Evolutionary conservation across 2,888 invertebrate genomes (phyloP).

Genomic region (Limenitis arthemis): DNA sequence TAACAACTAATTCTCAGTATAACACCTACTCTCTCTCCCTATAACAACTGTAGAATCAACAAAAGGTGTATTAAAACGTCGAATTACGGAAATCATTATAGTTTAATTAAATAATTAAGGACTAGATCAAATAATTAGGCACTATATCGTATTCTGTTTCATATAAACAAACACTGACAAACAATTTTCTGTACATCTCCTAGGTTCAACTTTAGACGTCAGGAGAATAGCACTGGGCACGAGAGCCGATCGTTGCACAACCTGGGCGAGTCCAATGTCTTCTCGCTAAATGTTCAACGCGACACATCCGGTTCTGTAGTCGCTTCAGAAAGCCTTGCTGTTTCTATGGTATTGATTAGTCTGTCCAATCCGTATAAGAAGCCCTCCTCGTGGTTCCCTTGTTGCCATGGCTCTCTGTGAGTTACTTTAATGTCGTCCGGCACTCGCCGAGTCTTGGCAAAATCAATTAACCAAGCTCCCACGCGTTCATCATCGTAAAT

Average conservation of each 20-base stretch:
- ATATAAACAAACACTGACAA: slow-evolving; percentile 51
- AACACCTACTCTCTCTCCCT: too few relatives aligned
- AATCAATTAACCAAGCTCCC: slow-evolving; percentile 97
- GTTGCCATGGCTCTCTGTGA: slow-evolving; percentile 87
- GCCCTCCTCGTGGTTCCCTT: slow-evolving; percentile 98
- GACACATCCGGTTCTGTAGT: slow-evolving; percentile 58
- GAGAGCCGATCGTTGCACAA: slow-evolving; percentile 43
- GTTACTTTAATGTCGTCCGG: slow-evolving; percentile 78
- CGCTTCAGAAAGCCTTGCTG: slow-evolving; percentile 41
- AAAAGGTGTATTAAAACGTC: slow-evolving; percentile 14
- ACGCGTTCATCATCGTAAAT: slow-evolving; percentile 91
- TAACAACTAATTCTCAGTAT: too few relatives aligned
- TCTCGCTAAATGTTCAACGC: slow-evolving; percentile 53
- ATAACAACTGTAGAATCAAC: too few relatives aligned
- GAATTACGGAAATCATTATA: slow-evolving; percentile 24
- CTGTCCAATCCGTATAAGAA: slow-evolving; percentile 94
- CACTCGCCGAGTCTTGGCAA: slow-evolving; percentile 90
- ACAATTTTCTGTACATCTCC: slow-evolving; percentile 53
- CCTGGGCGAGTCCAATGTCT: slow-evolving; percentile 57
- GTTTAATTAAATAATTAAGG: slow-evolving; percentile 41
- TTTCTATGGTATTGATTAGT: slow-evolving; percentile 79
- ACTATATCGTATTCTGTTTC: slow-evolving; percentile 56
- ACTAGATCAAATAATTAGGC: slow-evolving; percentile 60
- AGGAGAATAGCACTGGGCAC: slow-evolving; percentile 36
- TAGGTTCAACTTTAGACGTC: slow-evolving; percentile 42